These are phyloP conservation scores for Flabesymbios commensalis DNA, from an alignment of 2,888 invertebrate species.

Conservation along the genomic window DNA sequence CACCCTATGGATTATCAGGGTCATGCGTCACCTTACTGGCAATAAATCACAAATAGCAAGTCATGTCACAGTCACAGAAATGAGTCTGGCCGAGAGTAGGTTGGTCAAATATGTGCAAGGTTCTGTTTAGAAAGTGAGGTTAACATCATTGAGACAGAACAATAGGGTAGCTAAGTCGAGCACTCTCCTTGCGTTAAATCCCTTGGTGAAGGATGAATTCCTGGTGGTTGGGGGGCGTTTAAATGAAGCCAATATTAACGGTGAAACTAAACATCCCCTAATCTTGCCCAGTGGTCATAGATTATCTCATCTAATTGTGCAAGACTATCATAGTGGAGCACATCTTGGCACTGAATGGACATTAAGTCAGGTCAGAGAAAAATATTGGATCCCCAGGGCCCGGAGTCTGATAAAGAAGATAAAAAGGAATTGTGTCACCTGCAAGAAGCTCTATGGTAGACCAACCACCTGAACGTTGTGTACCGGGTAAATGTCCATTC, in stretches of 20 bases:
- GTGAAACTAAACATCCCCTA: conserved; percentile 3
- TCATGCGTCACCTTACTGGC: neutral
- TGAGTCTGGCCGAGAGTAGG: too few relatives aligned
- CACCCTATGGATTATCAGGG: neutral
- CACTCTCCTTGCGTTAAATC: neutral
- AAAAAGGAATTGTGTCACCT: too few relatives aligned
- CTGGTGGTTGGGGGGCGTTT: conserved; percentile 9
- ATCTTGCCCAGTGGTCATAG: conserved; percentile 11
- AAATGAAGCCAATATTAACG: neutral
- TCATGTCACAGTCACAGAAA: too few relatives aligned
- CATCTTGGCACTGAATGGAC: conserved; percentile 17
- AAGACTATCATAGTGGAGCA: neutral
- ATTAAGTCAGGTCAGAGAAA: conserved; percentile 14
- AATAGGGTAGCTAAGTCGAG: neutral
- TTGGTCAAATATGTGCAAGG: neutral
- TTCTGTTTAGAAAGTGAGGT: too few relatives aligned
- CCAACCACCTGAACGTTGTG: too few relatives aligned
- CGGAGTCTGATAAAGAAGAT: too few relatives aligned
- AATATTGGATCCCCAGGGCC: too few relatives aligned
- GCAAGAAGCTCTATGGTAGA: too few relatives aligned
- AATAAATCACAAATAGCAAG: conserved; percentile 1
- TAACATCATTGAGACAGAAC: too few relatives aligned
- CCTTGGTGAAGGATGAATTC: neutral
- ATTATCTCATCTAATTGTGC: conserved; percentile 18
- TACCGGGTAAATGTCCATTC: conserved; percentile 1